Base-by-base conservation (phyloP, 2,797 vertebrate species). In the Gouania willdenowi region DNA sequence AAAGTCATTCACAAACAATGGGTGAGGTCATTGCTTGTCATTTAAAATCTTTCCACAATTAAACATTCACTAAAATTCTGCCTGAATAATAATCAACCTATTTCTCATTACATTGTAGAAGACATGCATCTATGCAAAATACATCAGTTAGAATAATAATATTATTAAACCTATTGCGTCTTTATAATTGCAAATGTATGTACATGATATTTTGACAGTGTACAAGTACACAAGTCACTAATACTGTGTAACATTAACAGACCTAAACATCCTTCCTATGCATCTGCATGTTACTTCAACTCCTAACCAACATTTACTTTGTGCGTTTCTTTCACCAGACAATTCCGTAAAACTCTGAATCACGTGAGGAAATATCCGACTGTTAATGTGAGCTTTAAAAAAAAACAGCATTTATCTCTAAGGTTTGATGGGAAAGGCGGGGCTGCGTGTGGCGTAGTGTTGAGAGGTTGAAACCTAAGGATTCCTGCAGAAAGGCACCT, bases 61-160 rank as follows among this genome's bases (percentile, higher is more conserved):
- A 69, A 70, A 65, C 44, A 70, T 70, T n/a, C n/a, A 62, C 29
- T 71, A 57, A 82, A n/a, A 81, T 65, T 48, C 21, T 44, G 36
- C 56, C 52, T 66, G 28, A 34, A 71, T 62, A 57, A n/a, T n/a
- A n/a, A n/a, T 59, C 65, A 66, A 81, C 60, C 52, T 8, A 37
- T 5, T 42, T 47, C 49, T 70, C 52, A 64, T 63, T 65, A 68
- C 43, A 77, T 14, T 39, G 57, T 71, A 77, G 16, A 77, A 79
- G 74, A 87, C 89, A 89, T 88, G 87, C 88, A 88, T 85, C 85
- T 78, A 88, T 71, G 75, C 63, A 82, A 88, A 80, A 81, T 73
- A 85, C 77, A 75, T 72, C 38, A 32, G 64, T 74, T 67, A 57
- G 69, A 79, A 77, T 69, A 70, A 64, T 61, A 70, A 66, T 69